Evolutionary conservation across 2,113 vertebrate species (phyloP).

Genomic region (Silurus meridionalis): DNA sequence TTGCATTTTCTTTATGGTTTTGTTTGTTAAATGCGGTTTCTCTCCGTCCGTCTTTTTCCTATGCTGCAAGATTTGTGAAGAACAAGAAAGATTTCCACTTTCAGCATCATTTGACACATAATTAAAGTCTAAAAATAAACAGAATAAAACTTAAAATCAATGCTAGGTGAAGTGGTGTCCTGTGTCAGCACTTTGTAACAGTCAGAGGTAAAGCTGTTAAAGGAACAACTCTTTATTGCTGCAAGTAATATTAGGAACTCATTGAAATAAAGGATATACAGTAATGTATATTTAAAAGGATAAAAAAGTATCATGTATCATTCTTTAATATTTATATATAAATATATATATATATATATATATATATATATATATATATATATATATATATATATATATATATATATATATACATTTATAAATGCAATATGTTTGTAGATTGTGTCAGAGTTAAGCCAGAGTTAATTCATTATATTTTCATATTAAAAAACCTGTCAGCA

Average conservation of each 20-base stretch:
- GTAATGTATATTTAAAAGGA: not conserved
- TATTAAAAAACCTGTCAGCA: not conserved
- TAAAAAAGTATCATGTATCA: not conserved
- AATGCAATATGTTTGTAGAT: not conserved
- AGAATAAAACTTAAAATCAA: not conserved
- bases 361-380: too few relatives aligned
- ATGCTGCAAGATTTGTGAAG: not conserved
- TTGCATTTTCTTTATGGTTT: not conserved
- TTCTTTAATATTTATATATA: slow-evolving; percentile 2
- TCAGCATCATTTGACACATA: not conserved
- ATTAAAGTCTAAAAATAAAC: not conserved
- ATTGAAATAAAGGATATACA: not conserved
- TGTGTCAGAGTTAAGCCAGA: not conserved
- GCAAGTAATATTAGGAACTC: not conserved
- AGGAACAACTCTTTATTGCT: not conserved
- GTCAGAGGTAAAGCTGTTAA: not conserved
- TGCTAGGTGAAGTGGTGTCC: not conserved
- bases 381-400: too few relatives aligned
- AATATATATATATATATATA: too few relatives aligned
- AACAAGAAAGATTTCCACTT: not conserved
- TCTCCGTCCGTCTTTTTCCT: not conserved
- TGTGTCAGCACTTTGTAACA: not conserved
- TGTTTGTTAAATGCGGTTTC: slow-evolving; percentile 16
- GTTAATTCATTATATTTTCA: not conserved
- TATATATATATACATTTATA: not conserved